Base-by-base conservation (phyloP, 2,797 vertebrate species). In the Sebastes matsubarae region DNA sequence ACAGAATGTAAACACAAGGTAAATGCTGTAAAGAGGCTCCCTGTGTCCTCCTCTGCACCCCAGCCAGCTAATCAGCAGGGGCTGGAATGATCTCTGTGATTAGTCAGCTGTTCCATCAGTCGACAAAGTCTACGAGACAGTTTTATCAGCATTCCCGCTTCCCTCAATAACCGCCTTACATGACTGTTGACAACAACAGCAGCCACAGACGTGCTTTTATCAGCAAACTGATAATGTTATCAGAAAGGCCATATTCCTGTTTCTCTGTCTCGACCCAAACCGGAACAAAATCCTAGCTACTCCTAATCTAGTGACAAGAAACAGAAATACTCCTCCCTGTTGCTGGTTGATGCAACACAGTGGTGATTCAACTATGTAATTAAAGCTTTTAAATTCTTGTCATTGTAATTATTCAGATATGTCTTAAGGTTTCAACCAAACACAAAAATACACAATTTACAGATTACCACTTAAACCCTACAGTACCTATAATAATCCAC, bases 81-180 rank as follows among this genome's bases (percentile, higher is more conserved):
- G 38, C 70, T 42, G 67, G 12, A 83, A 29, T 73, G 68, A 67
- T 24, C 66, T 69, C 29, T 77, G 77, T 71, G 74, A 84, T 71
- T 68, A 81, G 65, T 87, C 84, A 87, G 78, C 84, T 66, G 64
- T 54, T 79, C 25, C 29, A 69, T 82, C 32, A 36, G 30, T 66
- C 29, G 52, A 76, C 79, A 78, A 55, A 82, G 73, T 77, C 46
- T 34, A 6, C 34, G 22, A 81, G 79, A 72, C 52, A 0, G n/a
- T 73, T 81, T 88, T 81, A 84, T 92, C 91, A 85, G 88, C 65
- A 32, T 74, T 88, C 58, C 67, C 64, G 68, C 34, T 81, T 72
- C 75, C 72, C 65, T 67, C 65, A 22, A 60, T 76, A 82, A 80
- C 77, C 29, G 72, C 20, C 74, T 46, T 46, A 30, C 74, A 11